Conservation (phyloP, 2,797 vertebrate genomes). For the Acrossocheilus fasciatus region DNA sequence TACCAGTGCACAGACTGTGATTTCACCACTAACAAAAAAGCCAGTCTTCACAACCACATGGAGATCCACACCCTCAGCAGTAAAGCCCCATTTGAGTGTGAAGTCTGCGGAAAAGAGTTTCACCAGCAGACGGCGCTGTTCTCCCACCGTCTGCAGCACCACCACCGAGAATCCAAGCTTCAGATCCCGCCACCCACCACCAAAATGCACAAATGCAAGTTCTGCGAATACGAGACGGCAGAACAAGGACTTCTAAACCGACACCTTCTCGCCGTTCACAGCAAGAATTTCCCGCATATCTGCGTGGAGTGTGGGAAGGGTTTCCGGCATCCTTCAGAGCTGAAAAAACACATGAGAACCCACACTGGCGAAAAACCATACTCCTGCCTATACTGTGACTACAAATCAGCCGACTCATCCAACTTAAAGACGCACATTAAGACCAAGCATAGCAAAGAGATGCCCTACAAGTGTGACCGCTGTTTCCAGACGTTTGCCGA, state of each 20-base stretch:
- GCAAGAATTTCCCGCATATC: conserved; percentile 89
- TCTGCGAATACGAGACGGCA: conserved; percentile 89
- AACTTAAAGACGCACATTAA: conserved; percentile 92
- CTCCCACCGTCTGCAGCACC: conserved; percentile 88
- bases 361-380: conserved; percentile 92
- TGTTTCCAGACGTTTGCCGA: conserved; percentile 88
- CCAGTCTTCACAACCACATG: conserved; percentile 90
- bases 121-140: conserved; percentile 85
- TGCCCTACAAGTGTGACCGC: conserved; percentile 88
- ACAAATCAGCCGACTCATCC: conserved; percentile 89
- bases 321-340: conserved; percentile 89
- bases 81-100: conserved; percentile 84
- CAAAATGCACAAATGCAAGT: conserved; percentile 91
- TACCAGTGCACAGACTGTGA: conserved; percentile 92
- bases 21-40: conserved; percentile 92
- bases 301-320: conserved; percentile 91
- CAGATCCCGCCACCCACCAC: conserved; percentile 68
- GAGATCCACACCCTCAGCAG: conserved; percentile 87
- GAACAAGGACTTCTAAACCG: conserved; percentile 89
- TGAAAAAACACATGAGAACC: conserved; percentile 92
- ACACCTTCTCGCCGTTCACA: conserved; percentile 88
- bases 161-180: conserved; percentile 72
- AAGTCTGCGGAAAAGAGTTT: conserved; percentile 86
- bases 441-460: conserved; percentile 85
- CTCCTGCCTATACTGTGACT: conserved; percentile 87